Evolutionary conservation across 53 echinoderm and acorn worm genomes (phyloP).

Genomic region (Astropecten irregularis): DNA sequence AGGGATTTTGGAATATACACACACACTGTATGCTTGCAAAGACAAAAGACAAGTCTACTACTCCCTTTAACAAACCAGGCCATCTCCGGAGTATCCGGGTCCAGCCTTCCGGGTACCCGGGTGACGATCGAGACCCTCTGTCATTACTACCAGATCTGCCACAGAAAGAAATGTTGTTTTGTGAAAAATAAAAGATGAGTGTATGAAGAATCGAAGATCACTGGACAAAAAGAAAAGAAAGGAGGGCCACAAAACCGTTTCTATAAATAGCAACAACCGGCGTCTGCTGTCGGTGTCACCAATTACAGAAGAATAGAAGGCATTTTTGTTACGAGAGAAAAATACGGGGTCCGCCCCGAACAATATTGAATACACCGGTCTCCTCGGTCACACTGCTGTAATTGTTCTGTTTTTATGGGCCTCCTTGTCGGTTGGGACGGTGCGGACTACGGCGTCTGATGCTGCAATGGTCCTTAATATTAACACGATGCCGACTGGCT

Average conservation of each 20-base stretch:
- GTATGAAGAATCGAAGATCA: not conserved
- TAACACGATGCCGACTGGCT: too few relatives aligned
- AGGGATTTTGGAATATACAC: too few relatives aligned
- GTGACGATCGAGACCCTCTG: slow-evolving; percentile 31
- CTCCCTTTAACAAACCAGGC: not conserved
- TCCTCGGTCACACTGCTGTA: not conserved
- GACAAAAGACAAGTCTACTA: slow-evolving; percentile 1
- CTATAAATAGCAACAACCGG: slow-evolving; percentile 25
- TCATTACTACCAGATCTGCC: slow-evolving; percentile 29
- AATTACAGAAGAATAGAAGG: slow-evolving; percentile 44
- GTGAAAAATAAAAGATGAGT: not conserved
- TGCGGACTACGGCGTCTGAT: too few relatives aligned
- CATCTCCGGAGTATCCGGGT: slow-evolving; percentile 42
- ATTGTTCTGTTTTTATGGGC: slow-evolving; percentile 38
- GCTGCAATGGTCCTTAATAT: too few relatives aligned
- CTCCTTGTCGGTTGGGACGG: not conserved
- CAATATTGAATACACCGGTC: too few relatives aligned
- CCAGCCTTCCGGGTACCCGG: slow-evolving; percentile 8
- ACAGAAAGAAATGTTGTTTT: slow-evolving; percentile 28
- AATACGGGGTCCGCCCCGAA: not conserved
- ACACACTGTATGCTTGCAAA: too few relatives aligned
- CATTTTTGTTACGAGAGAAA: slow-evolving; percentile 38
- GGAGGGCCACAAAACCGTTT: not conserved
- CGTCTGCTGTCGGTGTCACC: slow-evolving; percentile 36
- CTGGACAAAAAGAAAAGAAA: not conserved